Evolutionary conservation across 92 coral and sea anemone genomes (phyloP), one percentile per base, ranked within the genome.

Genomic region (Plumapathes pennacea): DNA sequence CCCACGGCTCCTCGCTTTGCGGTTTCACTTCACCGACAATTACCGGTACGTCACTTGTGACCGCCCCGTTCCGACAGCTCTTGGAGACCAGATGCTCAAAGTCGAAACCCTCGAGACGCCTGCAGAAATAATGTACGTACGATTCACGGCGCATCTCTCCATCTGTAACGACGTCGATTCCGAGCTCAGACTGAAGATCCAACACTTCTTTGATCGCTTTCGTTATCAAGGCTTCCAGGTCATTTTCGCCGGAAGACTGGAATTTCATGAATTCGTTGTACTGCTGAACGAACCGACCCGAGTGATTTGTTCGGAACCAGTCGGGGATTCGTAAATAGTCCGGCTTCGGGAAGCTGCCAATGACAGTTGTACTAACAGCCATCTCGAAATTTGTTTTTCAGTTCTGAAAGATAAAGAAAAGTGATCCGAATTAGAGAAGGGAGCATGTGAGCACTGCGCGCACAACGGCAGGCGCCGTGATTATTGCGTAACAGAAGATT

Each of bases 311-410:
- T 11, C 56, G 46, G 46, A 83, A 86, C 95, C 95, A 90, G 72
- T 90, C 97, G 2, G 88, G 82, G 6, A 75, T 52, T 9, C 36
- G 18, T 0, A 86, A 46, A 48, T 77, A 90, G n/a, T 81, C 57
- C 11, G 97, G 97, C 46, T 90, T 90, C 2, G 85, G 87, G 47
- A 67, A 90, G 46, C 80, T 42, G 7, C 97, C 97, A 38, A 90
- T 61, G 0, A 90, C 97, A 1, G 97, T 90, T 7, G 95, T 86
- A 11, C 50, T 38, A 3, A 90, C 69, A 17, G 85, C 75, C 97
- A 90, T 85, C 6, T 3, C 33, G n/a, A n/a, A n/a, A n/a, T n/a
- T n/a, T n/a, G n/a, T n/a, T n/a, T n/a, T n/a, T n/a, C n/a, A n/a
- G n/a, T n/a, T n/a, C n/a, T n/a, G n/a, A n/a, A n/a, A n/a, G n/a